Percentiles rank a stretch among this genome's conserved stretches.
Evolutionary conservation across 2,888 invertebrate species (phyloP).

Genomic region (Thyatira batis): DNA sequence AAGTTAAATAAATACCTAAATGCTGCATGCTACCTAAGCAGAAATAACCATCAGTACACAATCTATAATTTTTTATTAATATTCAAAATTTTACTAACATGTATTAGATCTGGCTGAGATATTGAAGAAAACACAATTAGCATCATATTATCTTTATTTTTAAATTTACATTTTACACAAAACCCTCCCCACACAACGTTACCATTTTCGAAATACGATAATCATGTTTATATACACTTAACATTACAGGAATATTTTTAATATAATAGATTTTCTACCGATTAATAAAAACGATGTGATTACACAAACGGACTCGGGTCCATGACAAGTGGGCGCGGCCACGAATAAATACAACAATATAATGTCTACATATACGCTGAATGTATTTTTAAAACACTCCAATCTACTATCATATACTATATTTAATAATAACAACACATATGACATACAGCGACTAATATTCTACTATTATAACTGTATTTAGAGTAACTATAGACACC

Average conservation of each 20-base stretch:
- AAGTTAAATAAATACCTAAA: too few species aligned
- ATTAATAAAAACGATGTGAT: constrained; percentile 24
- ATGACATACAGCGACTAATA: background rate
- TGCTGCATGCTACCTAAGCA: too few species aligned
- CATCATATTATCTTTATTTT: constrained; percentile 54
- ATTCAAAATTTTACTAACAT: too few species aligned
- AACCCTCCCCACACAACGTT: constrained; percentile 49
- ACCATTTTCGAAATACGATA: constrained; percentile 46
- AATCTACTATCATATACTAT: background rate
- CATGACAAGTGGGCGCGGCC: background rate
- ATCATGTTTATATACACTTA: constrained; percentile 63
- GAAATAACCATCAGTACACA: too few species aligned
- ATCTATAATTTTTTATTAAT: too few species aligned
- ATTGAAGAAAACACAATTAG: constrained; percentile 12
- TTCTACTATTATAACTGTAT: background rate
- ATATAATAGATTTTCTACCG: constrained; percentile 39
- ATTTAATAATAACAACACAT: background rate
- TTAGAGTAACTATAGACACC: background rate
- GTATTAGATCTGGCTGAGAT: too few species aligned
- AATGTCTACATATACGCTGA: background rate
- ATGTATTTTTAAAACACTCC: background rate
- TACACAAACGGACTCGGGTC: constrained; percentile 8
- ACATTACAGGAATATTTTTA: constrained; percentile 65
- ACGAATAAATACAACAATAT: background rate
- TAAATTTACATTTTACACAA: constrained; percentile 67